Evolutionary conservation across 2,888 invertebrate genomes (phyloP), one percentile per base, ranked within the genome.

Genomic region (Drosophila fulvimacula): DNA sequence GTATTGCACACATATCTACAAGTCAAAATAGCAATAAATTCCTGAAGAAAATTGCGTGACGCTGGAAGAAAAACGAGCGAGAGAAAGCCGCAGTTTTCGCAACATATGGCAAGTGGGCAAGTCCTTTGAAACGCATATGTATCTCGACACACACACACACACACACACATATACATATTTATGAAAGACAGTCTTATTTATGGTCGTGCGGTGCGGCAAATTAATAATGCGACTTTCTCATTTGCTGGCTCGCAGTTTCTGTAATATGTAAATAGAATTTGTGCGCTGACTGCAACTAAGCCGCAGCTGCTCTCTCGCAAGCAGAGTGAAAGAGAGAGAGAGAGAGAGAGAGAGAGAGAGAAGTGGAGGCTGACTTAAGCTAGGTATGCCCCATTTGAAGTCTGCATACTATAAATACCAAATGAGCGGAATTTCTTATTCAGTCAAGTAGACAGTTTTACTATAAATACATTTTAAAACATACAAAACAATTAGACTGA

Each of bases 11-110:
- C 63, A 76, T 74, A 76, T 74, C 73, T 69, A 75, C 80, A 85
- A 85, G 85, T 85, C 80, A 81, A 85, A 88, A 74, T 88, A 85
- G 81, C 81, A 88, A 85, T 88, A 83, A 85, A 88, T 88, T 84
- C 82, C 78, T 59, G 48, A 57, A 70, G 84, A 80, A 83, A 83
- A 86, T 83, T 73, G 80, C 73, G 69, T 77, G 60, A 68, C 63
- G 83, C 63, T 53, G 56, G 49, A 66, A 65, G 65, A 81, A 78
- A 78, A 72, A 61, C 76, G 67, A 69, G 61, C 19, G 32, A 11
- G 10, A 42, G 62, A 60, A 69, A 65, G 61, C 73, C 59, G 57
- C 73, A 73, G 19, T 24, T 19, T 32, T 46, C 61, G 66, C 46
- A 68, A 68, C 85, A 88, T 88, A 85, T 79, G 83, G 69, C 75